phyloP scores from a whole-genome alignment of 1,140 invertebrate genomes.

The Caenorhabditis latens region DNA sequence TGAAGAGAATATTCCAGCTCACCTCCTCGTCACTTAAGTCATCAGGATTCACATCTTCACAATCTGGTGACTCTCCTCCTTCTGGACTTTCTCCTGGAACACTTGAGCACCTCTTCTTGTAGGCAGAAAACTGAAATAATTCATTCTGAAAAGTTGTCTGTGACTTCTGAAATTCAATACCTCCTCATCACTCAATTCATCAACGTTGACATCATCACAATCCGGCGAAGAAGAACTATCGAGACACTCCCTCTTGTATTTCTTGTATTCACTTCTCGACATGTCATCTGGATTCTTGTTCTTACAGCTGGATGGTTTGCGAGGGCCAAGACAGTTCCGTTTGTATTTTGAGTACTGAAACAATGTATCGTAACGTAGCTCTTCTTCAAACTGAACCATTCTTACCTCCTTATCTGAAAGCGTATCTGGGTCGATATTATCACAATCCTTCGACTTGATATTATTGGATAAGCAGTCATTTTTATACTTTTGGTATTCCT shows the following conservation, averaged over 20 bases:
- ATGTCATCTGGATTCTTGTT: too few species aligned
- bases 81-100: not conserved
- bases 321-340: too few species aligned
- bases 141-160: not conserved
- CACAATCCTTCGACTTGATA: not conserved
- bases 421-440: not conserved
- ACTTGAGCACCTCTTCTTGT: slow-evolving; percentile 4
- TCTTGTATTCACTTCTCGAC: too few species aligned
- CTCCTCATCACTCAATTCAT: not conserved
- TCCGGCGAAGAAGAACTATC: not conserved
- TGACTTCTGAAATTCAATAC: not conserved
- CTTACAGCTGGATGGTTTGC: too few species aligned
- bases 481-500: not conserved
- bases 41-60: not conserved
- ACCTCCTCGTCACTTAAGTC: too few species aligned
- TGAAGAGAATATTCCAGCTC: too few species aligned
- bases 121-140: not conserved
- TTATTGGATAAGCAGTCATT: not conserved
- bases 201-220: not conserved
- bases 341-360: too few species aligned
- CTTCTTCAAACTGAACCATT: too few species aligned
- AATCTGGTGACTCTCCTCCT: not conserved
- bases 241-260: too few species aligned
- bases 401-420: not conserved
- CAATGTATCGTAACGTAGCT: too few species aligned